These are phyloP conservation scores for Hypena proboscidalis DNA, from an alignment of 2,888 invertebrate species.

Conservation along the genomic window DNA sequence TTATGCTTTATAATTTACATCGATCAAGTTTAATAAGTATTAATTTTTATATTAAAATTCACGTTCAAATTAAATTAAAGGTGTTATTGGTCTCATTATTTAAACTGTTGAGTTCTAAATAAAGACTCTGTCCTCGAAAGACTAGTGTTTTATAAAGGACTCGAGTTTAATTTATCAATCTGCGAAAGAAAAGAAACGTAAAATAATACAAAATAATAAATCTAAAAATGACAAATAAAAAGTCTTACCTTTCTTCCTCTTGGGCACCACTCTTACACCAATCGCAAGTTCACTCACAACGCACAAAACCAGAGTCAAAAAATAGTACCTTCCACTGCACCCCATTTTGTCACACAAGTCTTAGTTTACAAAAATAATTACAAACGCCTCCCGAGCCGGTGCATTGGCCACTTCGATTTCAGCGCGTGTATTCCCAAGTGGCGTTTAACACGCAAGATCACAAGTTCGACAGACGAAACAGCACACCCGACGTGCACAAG, in stretches of 20 bases:
- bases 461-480: conserved; percentile 33
- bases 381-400: conserved; percentile 62
- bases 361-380: conserved; percentile 52
- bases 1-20: too few relatives aligned
- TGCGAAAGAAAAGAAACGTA: too few relatives aligned
- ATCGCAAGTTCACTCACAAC: conserved; percentile 80
- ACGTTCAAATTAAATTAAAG: too few relatives aligned
- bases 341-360: conserved; percentile 76
- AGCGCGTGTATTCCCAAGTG: conserved; percentile 57
- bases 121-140: too few relatives aligned
- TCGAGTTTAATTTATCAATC: too few relatives aligned
- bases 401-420: conserved; percentile 62
- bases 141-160: too few relatives aligned
- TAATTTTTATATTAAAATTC: background rate
- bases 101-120: too few relatives aligned
- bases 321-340: conserved; percentile 82
- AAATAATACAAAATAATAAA: background rate
- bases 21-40: too few relatives aligned
- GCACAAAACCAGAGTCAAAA: conserved; percentile 81
- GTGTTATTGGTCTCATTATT: too few relatives aligned
- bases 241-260: conserved; percentile 86
- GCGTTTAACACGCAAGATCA: conserved; percentile 53
- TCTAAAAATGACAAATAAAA: conserved; percentile 10
- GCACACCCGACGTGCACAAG: conserved; percentile 58
- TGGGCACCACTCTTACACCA: conserved; percentile 84